These are phyloP conservation scores for Meloe dianella DNA, from an alignment of 2,888 invertebrate species.

Conservation along the genomic window DNA sequence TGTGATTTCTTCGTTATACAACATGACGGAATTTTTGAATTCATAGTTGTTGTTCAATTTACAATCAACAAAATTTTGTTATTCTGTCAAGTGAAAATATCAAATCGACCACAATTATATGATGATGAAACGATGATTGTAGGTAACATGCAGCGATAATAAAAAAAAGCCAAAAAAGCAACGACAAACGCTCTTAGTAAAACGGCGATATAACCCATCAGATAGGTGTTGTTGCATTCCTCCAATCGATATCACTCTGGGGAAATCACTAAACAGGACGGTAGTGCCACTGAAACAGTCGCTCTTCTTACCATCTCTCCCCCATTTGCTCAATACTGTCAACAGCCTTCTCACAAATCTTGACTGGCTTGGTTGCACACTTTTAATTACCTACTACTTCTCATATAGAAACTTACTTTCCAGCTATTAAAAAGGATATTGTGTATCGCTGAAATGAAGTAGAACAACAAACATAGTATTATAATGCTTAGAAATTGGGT, in stretches of 20 bases:
- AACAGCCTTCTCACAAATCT: slow-evolving; percentile 39
- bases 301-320: slow-evolving; percentile 36
- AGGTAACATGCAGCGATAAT: not conserved
- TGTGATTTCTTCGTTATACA: not conserved
- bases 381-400: slow-evolving; percentile 45
- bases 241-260: slow-evolving; percentile 58
- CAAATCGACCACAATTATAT: not conserved
- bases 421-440: slow-evolving; percentile 5
- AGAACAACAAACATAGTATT: slow-evolving; percentile 10
- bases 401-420: slow-evolving; percentile 7
- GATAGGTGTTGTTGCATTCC: slow-evolving; percentile 55
- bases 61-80: not conserved
- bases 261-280: slow-evolving; percentile 59
- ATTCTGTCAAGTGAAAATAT: not conserved
- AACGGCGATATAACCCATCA: slow-evolving; percentile 33
- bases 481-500: not conserved
- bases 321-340: slow-evolving; percentile 43
- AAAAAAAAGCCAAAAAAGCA: not conserved
- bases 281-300: slow-evolving; percentile 20
- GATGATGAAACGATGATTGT: not conserved
- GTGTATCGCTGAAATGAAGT: slow-evolving; percentile 7
- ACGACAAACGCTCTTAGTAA: slow-evolving; percentile 10
- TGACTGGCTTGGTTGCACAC: slow-evolving; percentile 46
- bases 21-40: not conserved
- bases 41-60: not conserved